Percentiles rank a stretch among this genome's conserved stretches.
Evolutionary conservation across 2,797 vertebrate genomes (phyloP).

Genomic region (Pseudochaenichthys georgianus): DNA sequence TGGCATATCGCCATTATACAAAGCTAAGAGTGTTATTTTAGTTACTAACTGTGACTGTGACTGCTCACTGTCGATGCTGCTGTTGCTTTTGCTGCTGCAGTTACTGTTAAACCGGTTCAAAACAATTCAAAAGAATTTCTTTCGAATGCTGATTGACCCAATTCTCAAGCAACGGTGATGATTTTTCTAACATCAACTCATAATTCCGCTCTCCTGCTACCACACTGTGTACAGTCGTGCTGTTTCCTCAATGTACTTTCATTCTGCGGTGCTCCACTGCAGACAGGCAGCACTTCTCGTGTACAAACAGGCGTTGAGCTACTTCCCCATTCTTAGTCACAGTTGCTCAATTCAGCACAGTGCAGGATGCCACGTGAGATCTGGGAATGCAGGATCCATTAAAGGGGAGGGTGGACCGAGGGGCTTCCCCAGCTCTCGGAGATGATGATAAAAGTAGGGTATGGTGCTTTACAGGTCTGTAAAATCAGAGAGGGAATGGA

Average conservation of each 20-base stretch:
- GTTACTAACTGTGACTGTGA: background rate
- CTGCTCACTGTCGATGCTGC: background rate
- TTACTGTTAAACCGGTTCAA: conserved; percentile 47
- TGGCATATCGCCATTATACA: background rate
- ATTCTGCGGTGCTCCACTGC: conserved; percentile 42
- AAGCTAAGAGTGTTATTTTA: background rate
- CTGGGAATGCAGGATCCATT: conserved; percentile 79
- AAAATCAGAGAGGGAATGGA: conserved; percentile 1
- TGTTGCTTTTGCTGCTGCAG: conserved; percentile 17
- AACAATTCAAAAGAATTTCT: conserved; percentile 58
- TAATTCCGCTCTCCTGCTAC: conserved; percentile 29
- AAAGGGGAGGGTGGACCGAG: conserved; percentile 39
- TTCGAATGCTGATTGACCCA: conserved; percentile 46
- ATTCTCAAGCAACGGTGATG: conserved; percentile 41
- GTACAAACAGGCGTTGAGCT: conserved; percentile 78
- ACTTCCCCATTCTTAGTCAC: conserved; percentile 83
- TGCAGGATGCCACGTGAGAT: conserved; percentile 78
- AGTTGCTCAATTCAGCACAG: conserved; percentile 79
- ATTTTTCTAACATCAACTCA: conserved; percentile 52
- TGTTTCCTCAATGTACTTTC: conserved; percentile 61
- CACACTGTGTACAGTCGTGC: conserved; percentile 31
- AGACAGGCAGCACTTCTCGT: conserved; percentile 61
- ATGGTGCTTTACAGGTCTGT: conserved; percentile 50
- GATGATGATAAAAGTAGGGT: conserved; percentile 62
- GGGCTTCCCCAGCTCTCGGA: conserved; percentile 71